Conservation (phyloP, 2,797 vertebrate species). For the Macropus fuliginosus region DNA sequence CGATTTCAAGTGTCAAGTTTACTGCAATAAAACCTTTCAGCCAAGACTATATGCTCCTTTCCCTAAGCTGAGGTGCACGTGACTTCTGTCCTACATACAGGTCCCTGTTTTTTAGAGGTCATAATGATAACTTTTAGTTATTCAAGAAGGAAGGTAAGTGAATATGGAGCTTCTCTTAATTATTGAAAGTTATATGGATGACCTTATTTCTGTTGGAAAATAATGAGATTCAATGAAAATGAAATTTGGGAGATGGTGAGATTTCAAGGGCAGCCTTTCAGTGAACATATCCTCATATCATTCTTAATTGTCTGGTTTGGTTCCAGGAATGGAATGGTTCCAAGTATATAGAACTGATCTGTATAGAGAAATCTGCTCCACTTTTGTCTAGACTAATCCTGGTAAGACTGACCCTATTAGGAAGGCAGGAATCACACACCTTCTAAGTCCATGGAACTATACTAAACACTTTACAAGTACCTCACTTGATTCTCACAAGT, state of each 20-base stretch:
- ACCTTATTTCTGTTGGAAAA: conserved; percentile 54
- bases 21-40: conserved; percentile 12
- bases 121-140: conserved; percentile 40
- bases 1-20: conserved; percentile 37
- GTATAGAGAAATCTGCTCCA: not conserved
- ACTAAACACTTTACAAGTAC: not conserved
- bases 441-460: not conserved
- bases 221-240: conserved; percentile 55
- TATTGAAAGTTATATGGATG: conserved; percentile 33
- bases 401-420: not conserved
- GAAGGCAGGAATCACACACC: not conserved
- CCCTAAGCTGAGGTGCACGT: not conserved
- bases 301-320: not conserved
- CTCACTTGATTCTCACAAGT: not conserved
- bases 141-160: conserved; percentile 6
- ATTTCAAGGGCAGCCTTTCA: not conserved
- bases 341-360: not conserved
- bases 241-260: conserved; percentile 5
- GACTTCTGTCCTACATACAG: conserved; percentile 15
- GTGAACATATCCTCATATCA: no score
- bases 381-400: not conserved
- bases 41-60: conserved; percentile 22
- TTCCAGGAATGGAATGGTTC: not conserved
- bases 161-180: conserved; percentile 16
- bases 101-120: not conserved